phyloP scores from a whole-genome alignment of 1,140 invertebrate genomes.

The Antheraea mylitta region DNA sequence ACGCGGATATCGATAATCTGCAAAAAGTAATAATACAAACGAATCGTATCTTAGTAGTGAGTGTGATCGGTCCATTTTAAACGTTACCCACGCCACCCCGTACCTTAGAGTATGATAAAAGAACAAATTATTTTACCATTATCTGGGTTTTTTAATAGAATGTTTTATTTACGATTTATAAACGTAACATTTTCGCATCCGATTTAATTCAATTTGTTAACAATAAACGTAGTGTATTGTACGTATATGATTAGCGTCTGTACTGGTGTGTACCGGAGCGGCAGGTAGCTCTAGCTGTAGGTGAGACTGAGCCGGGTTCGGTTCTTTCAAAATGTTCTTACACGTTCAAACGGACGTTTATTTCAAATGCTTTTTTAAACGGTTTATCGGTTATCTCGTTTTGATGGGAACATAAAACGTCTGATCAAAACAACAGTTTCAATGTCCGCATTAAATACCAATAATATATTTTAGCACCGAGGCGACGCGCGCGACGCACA shows the following conservation, averaged over 20 bases:
- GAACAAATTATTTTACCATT: neutral
- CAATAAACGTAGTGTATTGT: conserved; percentile 51
- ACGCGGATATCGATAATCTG: conserved; percentile 56
- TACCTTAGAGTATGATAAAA: neutral
- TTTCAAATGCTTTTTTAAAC: conserved; percentile 16
- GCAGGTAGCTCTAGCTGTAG: conserved; percentile 34
- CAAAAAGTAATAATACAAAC: conserved; percentile 67
- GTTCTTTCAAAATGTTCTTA: conserved; percentile 5
- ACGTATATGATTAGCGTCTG: conserved; percentile 39
- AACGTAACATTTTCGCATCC: conserved; percentile 32
- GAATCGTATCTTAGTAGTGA: neutral
- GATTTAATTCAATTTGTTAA: conserved; percentile 69
- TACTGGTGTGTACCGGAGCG: neutral
- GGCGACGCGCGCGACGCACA: no score
- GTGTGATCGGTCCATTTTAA: neutral
- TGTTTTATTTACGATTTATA: conserved; percentile 29
- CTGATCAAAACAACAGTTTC: conserved; percentile 26
- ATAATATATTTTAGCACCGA: conserved; percentile 13
- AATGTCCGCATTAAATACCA: conserved; percentile 21
- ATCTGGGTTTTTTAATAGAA: conserved; percentile 25
- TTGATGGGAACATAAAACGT: conserved; percentile 19
- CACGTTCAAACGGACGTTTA: neutral
- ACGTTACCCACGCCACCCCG: neutral
- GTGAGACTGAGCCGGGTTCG: neutral
- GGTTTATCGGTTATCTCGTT: conserved; percentile 23